Evolutionary conservation across 2,113 vertebrate genomes (phyloP), one percentile per base, ranked within the genome.

Genomic region (Lycaon pictus): DNA sequence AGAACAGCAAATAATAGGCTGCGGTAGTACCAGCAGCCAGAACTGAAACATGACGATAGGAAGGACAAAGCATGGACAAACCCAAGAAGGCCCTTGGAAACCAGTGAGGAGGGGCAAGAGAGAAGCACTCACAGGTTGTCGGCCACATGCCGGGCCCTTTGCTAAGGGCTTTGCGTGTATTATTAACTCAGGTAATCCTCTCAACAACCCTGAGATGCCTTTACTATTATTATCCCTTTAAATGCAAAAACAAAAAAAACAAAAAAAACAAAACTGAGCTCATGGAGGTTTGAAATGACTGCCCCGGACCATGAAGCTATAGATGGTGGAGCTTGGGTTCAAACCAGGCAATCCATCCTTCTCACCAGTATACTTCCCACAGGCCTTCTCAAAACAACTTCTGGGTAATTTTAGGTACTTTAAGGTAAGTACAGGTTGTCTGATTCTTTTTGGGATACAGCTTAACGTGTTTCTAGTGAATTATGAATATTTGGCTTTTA

Each of bases 41-140:
- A 63, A 62, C 37, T 7, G n/a, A 43, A 20, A 35, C 0, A 11
- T 22, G 4, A 43, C 6, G 1, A 16, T 0, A 4, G 53, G 55
- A 19, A 23, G 3, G 37, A 35, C 2, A 43, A 51, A 58, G 23
- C 8, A 22, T 2, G 2, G 56, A 17, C 35, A 65, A 32, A 32
- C 27, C 16, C 2, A 4, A 81, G 7, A 48, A 56, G n/a, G 74
- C 13, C 29, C 6, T 63, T 60, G 22, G 79, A 65, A 60, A n/a
- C 12, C 37, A 58, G 56, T 0, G 17, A 85, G n/a, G 0, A 90
- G 25, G 12, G 82, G n/a, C 8, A 23, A 77, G 4, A 32, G 13
- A 3, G n/a, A 11, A 51, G 35, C 3, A 7, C 1, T 48, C 37
- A 10, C 0, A 10, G 72, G 5, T 1, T 0, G n/a, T 32, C 17